These are phyloP conservation scores for Callipepla californica DNA, from an alignment of 2,113 vertebrate species.

Conservation along the genomic window DNA sequence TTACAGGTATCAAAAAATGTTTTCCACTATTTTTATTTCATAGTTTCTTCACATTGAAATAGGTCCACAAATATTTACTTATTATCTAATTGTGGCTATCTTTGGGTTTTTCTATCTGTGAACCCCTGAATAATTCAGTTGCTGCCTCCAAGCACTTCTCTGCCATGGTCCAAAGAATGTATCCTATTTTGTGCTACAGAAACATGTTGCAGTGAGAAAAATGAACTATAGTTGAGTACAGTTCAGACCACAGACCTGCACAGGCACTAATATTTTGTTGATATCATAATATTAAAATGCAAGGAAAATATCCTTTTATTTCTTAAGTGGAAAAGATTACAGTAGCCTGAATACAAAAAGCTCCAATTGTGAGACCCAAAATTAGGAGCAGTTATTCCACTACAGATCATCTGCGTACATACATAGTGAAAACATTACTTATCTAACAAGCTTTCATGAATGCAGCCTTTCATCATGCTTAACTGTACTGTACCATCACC, in stretches of 20 bases:
- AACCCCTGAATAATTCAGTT: not conserved
- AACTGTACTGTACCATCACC: accelerated
- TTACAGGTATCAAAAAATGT: not conserved
- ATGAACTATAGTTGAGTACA: accelerated
- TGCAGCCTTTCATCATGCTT: not conserved
- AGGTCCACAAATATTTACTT: not conserved
- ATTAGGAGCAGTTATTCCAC: not conserved
- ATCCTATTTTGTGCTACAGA: not conserved
- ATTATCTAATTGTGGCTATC: not conserved
- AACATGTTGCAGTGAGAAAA: not conserved
- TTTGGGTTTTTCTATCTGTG: not conserved
- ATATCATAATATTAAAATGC: not conserved
- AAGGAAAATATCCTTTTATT: not conserved
- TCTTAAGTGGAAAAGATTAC: not conserved
- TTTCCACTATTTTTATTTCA: not conserved
- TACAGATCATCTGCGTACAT: accelerated
- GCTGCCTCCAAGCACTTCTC: not conserved
- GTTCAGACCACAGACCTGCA: not conserved
- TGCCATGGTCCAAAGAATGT: not conserved
- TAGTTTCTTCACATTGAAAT: not conserved
- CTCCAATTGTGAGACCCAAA: not conserved
- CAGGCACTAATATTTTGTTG: not conserved
- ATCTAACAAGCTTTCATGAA: not conserved
- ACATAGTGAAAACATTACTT: accelerated
- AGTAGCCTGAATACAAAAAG: not conserved